phyloP scores from a whole-genome alignment of 2,888 invertebrate genomes.

The Eupithecia pulchellata region DNA sequence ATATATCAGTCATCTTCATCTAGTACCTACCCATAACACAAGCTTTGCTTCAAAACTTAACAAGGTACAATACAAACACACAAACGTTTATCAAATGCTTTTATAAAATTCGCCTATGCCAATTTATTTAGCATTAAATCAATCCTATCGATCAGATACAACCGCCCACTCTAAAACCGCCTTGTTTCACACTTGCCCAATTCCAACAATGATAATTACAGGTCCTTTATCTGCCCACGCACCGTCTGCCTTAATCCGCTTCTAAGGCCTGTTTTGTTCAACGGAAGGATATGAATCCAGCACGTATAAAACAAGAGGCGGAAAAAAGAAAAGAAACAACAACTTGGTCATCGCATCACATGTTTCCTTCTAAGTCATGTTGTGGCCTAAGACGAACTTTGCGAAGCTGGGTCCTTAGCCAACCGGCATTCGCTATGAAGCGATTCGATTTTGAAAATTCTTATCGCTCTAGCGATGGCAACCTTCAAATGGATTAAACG shows the following conservation, averaged over 20 bases:
- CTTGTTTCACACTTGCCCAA: constrained; percentile 20
- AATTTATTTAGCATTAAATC: background rate
- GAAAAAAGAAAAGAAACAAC: background rate
- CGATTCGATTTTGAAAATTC: background rate
- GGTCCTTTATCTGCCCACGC: constrained; percentile 37
- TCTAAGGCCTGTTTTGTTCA: background rate
- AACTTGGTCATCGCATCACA: background rate
- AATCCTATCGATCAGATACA: background rate
- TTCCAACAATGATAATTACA: constrained; percentile 28
- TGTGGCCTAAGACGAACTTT: no score
- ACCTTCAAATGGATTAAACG: no score
- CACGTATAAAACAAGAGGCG: background rate
- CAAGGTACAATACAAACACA: no score
- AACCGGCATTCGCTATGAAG: background rate
- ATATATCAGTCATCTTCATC: no score
- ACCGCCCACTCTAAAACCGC: constrained; percentile 13
- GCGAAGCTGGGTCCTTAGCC: no score
- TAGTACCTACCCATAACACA: no score
- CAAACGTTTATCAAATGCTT: no score
- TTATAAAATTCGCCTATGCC: background rate
- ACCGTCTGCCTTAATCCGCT: constrained; percentile 2
- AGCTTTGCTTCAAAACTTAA: no score
- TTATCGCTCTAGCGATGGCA: background rate
- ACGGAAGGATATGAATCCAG: background rate
- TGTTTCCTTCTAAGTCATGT: no score